Evolutionary conservation across 2,113 vertebrate genomes (phyloP), one percentile per base, ranked within the genome.

Genomic region (Pomatorhinus ruficollis): DNA sequence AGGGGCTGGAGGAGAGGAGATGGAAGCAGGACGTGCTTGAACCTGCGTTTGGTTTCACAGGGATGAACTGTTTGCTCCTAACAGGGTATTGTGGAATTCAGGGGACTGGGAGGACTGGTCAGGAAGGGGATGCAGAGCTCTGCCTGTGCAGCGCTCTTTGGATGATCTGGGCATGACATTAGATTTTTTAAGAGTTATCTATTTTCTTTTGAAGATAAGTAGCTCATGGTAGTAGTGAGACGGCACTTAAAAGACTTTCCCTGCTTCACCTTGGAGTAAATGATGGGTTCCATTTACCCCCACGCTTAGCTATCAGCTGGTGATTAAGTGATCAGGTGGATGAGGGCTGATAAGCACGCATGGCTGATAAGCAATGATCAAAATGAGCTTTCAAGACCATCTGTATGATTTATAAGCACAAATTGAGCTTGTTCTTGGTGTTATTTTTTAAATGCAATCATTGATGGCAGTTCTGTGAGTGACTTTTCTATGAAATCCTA

Each of bases 41-140:
- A 30, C 37, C 53, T 35, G 35, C 40, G 31, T 8, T 23, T 44
- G 47, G 11, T 61, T 83, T 79, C 35, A 57, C 20, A 24, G 42
- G 31, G 53, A 24, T 37, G 28, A 69, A 27, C 11, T 44, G 61
- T 76, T 35, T 45, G 11, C 19, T 66, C 28, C 35, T 71, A 24
- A 11, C 5, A 61, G 9, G 1, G 0, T 7, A 1, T 40, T 23
- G 5, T 6, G 23, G 82, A 54, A 35, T 54, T 59, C 11, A 31
- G 15, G 6, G 37, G 22, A 25, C 35, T 54, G 61, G 54, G 40
- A 39, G 9, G 28, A 12, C 16, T 42, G 35, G 6, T 27, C 24
- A 83, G 60, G 39, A 64, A 54, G 8, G 5, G 10, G 3, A 9
- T 49, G 15, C 47, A 90, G 57, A 35, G 22, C 47, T 68, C 35